phyloP scores from a whole-genome alignment of 2,113 vertebrate species.

The Osmerus mordax region DNA sequence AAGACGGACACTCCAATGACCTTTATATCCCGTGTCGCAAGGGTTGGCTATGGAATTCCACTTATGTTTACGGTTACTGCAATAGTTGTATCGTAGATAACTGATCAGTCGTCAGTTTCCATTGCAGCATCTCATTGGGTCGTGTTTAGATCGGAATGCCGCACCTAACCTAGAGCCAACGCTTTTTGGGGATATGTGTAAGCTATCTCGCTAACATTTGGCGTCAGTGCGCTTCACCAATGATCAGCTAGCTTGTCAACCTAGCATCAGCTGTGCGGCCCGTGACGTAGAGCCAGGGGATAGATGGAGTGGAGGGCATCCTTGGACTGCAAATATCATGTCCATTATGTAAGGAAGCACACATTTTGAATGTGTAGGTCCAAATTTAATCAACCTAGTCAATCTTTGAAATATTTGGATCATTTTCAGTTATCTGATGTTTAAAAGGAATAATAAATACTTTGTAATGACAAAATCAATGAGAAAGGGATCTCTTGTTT shows the following conservation, averaged over 20 bases:
- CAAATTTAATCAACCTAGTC: too few relatives aligned
- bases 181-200: neutral
- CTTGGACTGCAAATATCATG: neutral
- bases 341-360: too few relatives aligned
- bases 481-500: too few relatives aligned
- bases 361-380: too few relatives aligned
- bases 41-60: constrained; percentile 63
- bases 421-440: too few relatives aligned
- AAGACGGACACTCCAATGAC: constrained; percentile 53
- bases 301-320: constrained; percentile 7
- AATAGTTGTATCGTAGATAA: neutral
- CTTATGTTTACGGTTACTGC: neutral
- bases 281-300: constrained; percentile 66
- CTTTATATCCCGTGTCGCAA: constrained; percentile 61
- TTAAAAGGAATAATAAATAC: too few relatives aligned
- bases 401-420: too few relatives aligned
- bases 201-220: constrained; percentile 60
- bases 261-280: constrained; percentile 67
- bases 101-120: neutral
- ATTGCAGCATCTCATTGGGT: neutral
- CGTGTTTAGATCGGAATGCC: neutral
- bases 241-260: constrained; percentile 57
- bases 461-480: too few relatives aligned
- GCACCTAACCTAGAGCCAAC: neutral
- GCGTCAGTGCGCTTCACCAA: constrained; percentile 63